Conservation (phyloP, 2,113 vertebrate genomes). For the Leptosomus discolor region DNA sequence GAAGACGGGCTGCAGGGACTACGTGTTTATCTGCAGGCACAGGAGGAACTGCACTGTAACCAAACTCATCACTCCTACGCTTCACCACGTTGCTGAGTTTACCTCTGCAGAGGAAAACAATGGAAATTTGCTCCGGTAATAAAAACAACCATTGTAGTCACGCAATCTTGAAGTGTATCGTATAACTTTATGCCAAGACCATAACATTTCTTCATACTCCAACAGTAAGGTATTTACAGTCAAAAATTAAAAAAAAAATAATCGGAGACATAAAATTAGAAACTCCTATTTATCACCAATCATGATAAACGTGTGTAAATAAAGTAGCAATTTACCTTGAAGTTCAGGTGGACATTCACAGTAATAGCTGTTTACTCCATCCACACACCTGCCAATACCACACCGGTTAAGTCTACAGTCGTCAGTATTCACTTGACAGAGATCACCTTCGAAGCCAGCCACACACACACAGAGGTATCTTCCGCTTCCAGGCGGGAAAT, state of each 20-base stretch:
- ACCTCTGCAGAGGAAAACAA: not conserved
- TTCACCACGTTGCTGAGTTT: not conserved
- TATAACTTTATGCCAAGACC: not conserved
- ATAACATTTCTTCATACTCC: not conserved
- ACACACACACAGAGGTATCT: constrained; percentile 80
- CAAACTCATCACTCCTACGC: not conserved
- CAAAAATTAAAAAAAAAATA: not conserved
- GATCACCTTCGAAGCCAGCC: constrained; percentile 76
- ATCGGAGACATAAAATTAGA: not conserved
- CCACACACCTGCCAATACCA: constrained; percentile 79
- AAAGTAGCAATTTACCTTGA: constrained; percentile 73
- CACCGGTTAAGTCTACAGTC: constrained; percentile 84
- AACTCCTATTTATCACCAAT: not conserved
- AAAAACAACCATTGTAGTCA: not conserved
- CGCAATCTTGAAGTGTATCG: not conserved
- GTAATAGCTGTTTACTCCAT: constrained; percentile 77
- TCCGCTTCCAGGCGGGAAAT: constrained; percentile 76
- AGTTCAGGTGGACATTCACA: constrained; percentile 83
- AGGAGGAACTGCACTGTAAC: not conserved
- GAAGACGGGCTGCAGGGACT: not conserved
- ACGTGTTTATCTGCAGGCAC: not conserved
- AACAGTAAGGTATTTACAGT: not conserved
- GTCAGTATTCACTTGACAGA: constrained; percentile 79
- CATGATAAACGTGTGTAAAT: not conserved
- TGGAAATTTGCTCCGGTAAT: not conserved